These are phyloP conservation scores for Hippocampus barbouri DNA, from an alignment of 2,113 vertebrate species.

Conservation along the genomic window DNA sequence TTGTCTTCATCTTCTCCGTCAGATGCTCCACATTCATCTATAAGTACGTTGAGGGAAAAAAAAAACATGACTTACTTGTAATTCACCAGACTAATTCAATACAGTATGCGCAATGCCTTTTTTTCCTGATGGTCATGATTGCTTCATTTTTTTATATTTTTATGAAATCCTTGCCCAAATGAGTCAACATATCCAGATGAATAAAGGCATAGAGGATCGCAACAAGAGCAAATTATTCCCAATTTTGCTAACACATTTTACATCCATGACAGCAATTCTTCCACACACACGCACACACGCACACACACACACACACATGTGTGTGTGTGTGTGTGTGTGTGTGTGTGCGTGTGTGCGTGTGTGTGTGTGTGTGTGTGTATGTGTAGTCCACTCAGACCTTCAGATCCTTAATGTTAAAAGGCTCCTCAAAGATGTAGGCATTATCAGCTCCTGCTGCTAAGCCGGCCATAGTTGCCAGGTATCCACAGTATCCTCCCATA, in stretches of 20 bases:
- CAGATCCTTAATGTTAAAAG: slow-evolving; percentile 82
- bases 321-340: no score
- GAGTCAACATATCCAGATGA: not conserved
- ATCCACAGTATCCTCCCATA: slow-evolving; percentile 94
- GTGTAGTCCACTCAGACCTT: slow-evolving; percentile 70
- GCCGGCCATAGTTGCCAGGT: slow-evolving; percentile 91
- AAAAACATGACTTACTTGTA: not conserved
- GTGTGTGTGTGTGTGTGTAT: no score
- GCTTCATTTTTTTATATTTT: not conserved
- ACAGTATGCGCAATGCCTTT: not conserved
- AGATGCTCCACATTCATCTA: slow-evolving; percentile 86
- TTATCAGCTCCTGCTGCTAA: slow-evolving; percentile 86
- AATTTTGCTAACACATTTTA: no score
- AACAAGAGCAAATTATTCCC: no score
- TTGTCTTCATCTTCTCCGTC: slow-evolving; percentile 89
- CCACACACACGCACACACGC: no score
- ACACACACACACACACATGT: no score
- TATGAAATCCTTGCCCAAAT: not conserved
- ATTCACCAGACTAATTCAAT: not conserved
- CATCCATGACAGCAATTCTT: no score
- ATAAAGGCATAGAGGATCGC: no score
- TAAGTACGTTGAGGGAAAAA: slow-evolving; percentile 13
- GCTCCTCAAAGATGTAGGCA: slow-evolving; percentile 89
- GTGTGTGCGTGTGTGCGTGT: no score
- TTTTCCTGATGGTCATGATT: not conserved